Conservation (phyloP, 2,797 vertebrate genomes). For the Lithobates pipiens region DNA sequence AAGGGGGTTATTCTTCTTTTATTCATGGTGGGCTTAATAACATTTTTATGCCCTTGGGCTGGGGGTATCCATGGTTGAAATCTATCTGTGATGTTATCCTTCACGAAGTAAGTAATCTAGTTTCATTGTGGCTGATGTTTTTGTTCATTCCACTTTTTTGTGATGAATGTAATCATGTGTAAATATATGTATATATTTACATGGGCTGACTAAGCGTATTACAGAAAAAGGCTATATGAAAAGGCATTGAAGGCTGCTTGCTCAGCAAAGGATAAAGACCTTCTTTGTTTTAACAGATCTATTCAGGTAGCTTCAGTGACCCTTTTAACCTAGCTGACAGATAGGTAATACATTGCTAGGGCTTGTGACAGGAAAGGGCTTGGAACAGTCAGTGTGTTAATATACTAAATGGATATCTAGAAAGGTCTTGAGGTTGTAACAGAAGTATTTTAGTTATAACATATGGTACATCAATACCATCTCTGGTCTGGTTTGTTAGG, state of each 20-base stretch:
- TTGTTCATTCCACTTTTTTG: no score
- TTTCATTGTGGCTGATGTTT: no score
- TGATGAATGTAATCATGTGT: no score
- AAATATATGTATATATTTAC: background rate
- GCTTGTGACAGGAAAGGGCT: background rate
- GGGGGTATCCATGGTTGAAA: no score
- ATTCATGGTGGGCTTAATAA: no score
- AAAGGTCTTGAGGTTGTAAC: background rate
- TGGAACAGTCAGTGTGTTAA: background rate
- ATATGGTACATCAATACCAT: background rate
- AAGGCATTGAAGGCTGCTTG: background rate
- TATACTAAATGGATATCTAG: background rate
- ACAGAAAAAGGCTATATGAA: background rate
- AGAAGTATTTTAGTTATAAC: background rate
- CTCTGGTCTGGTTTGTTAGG: background rate
- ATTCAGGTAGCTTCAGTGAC: slow-evolving; percentile 15
- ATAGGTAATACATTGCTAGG: background rate
- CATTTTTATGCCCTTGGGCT: no score
- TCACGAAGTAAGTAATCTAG: no score
- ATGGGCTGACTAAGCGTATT: background rate
- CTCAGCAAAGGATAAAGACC: background rate
- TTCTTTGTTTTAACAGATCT: background rate
- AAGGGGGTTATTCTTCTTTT: no score
- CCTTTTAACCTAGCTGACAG: background rate
- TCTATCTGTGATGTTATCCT: no score